phyloP scores from a whole-genome alignment of 2,888 invertebrate genomes.

The Melieria picta region DNA sequence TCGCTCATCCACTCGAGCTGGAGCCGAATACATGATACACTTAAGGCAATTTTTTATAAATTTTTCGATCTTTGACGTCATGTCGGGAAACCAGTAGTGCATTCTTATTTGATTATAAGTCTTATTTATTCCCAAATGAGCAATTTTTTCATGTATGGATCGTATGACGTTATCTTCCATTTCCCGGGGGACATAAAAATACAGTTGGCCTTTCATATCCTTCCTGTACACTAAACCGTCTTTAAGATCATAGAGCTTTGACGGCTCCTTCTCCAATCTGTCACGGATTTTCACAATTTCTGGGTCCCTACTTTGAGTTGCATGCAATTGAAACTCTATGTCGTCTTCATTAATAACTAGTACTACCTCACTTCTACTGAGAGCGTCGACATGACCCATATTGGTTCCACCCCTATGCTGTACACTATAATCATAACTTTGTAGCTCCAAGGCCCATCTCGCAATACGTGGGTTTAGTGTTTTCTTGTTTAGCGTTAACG shows the following conservation, averaged over 20 bases:
- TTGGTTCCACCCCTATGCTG: slow-evolving; percentile 27
- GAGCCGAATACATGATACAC: background rate
- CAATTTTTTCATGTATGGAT: slow-evolving; percentile 37
- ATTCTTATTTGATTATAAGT: slow-evolving; percentile 28
- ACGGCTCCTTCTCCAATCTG: slow-evolving; percentile 19
- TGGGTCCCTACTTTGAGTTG: slow-evolving; percentile 32
- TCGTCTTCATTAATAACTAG: slow-evolving; percentile 30
- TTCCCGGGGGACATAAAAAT: slow-evolving; percentile 36
- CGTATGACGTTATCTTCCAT: slow-evolving; percentile 37
- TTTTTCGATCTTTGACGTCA: slow-evolving; percentile 1
- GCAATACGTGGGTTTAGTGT: slow-evolving; percentile 20
- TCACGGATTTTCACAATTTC: slow-evolving; percentile 29
- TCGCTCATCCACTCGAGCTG: slow-evolving; percentile 9
- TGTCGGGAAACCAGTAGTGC: slow-evolving; percentile 4
- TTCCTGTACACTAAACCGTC: slow-evolving; percentile 33
- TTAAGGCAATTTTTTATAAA: slow-evolving; percentile 2
- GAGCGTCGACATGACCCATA: slow-evolving; percentile 39
- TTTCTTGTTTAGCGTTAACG: slow-evolving; percentile 22
- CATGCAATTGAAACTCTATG: slow-evolving; percentile 35
- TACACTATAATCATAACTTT: slow-evolving; percentile 29
- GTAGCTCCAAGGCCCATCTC: slow-evolving; percentile 18
- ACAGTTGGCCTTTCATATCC: slow-evolving; percentile 17
- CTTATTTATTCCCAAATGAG: slow-evolving; percentile 32
- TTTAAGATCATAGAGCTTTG: slow-evolving; percentile 24
- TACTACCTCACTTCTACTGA: slow-evolving; percentile 32